Conservation (phyloP, 1,140 invertebrate genomes). For the Papilio helenus region DNA sequence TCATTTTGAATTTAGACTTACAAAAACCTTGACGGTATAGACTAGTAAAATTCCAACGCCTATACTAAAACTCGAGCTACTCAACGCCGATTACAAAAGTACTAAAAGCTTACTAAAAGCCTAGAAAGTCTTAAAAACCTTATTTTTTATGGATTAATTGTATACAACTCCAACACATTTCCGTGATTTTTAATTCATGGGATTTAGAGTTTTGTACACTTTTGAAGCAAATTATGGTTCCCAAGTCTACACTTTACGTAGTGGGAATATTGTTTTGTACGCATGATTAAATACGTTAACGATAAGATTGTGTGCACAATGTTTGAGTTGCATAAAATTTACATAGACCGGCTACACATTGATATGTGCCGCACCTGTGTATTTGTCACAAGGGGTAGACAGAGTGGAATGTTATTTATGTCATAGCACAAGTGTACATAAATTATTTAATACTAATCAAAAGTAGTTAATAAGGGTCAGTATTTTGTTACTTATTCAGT, state of each 20-base stretch:
- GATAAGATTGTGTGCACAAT: constrained; percentile 54
- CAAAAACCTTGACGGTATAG: background rate
- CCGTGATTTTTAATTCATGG: no score
- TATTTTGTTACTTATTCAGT: no score
- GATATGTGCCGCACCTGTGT: constrained; percentile 28
- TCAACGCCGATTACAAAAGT: no score
- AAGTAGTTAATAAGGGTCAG: background rate
- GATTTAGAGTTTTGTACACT: background rate
- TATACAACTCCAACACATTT: no score
- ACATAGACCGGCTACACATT: constrained; percentile 41
- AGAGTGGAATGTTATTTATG: constrained; percentile 4
- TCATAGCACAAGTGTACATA: background rate
- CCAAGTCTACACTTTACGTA: constrained; percentile 38
- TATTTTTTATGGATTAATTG: no score
- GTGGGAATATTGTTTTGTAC: constrained; percentile 45
- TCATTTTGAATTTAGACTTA: background rate
- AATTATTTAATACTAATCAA: no score
- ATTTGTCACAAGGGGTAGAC: background rate
- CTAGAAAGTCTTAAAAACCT: no score
- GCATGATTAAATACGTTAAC: constrained; percentile 53
- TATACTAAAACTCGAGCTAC: background rate
- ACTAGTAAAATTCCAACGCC: background rate
- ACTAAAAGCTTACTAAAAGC: no score
- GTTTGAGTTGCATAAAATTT: constrained; percentile 51
- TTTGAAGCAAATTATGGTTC: background rate